Base-by-base conservation (phyloP, 2,888 invertebrate species). In the Tetranychus truncatus region DNA sequence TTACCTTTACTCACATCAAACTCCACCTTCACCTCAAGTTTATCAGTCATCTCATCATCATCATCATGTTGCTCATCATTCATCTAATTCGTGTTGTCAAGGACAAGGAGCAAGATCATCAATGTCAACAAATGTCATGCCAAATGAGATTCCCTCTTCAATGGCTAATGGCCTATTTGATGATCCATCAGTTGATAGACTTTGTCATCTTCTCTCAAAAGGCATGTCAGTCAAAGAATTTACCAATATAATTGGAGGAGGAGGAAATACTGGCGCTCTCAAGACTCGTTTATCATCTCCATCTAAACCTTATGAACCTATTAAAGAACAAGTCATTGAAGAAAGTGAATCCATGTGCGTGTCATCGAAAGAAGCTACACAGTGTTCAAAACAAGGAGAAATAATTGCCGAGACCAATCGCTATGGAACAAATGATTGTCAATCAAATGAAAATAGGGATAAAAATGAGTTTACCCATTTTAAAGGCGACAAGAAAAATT, bases 141-240 rank as follows among this genome's bases (percentile, higher is more conserved):
- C 55, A 55, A 55, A 55, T 55, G 55, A 55, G 15, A 55, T 55
- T 55, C 9, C 9, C 55, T 15, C 11, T 55, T 11, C 21, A 15
- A 18, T 72, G 9, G 45, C 9, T 72, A 20, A n/a, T 72, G 72
- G 72, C 3, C 44, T 69, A 20, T 18, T 72, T 65, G 66, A 75
- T 21, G 67, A 73, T 65, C 66, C 45, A 45, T 74, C 72, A 66
- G 71, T 74, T 45, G 76, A 76, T 20, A 72, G 73, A 45, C 66
- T 76, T 24, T 72, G 74, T 66, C 66, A 76, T 21, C 45, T 74
- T 6, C 65, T 76, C 20, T 73, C 75, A 55, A 75, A 74, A 69
- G 74, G 74, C 66, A 71, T 72, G 21, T 65, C 71, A 46, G 66
- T 76, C n/a, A 45, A 74, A 74, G 72, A 76, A 71, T 45, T 76